Conservation (phyloP, 2,113 vertebrate genomes). For the Menura novaehollandiae region DNA sequence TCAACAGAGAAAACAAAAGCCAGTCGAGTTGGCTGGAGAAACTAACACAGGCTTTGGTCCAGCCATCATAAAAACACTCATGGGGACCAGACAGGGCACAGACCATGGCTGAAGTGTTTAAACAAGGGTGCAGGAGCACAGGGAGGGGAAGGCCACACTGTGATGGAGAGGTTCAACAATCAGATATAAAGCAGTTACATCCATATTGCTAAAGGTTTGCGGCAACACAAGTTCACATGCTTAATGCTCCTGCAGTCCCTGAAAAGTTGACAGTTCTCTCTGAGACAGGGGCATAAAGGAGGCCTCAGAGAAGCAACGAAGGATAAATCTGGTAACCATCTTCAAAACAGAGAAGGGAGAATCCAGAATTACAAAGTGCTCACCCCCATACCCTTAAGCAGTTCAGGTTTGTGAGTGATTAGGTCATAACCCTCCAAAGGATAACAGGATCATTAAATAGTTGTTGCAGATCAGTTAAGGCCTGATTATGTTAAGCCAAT, state of each 20-base stretch:
- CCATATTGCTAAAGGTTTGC: background rate
- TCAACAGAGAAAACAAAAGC: conserved; percentile 5
- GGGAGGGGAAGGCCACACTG: background rate
- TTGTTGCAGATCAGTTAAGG: background rate
- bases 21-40: background rate
- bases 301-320: background rate
- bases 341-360: background rate
- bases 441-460: conserved; percentile 6
- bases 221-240: background rate
- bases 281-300: background rate
- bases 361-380: background rate
- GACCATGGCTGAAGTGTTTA: background rate
- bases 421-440: background rate
- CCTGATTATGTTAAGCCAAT: conserved; percentile 11
- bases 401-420: background rate
- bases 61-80: background rate
- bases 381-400: background rate
- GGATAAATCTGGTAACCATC: background rate
- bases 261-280: background rate
- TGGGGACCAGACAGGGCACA: background rate
- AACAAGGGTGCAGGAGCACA: background rate
- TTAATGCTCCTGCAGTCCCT: background rate
- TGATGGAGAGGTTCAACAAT: background rate
- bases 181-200: background rate
- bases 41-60: background rate